Conservation (phyloP, 1,140 invertebrate genomes). For the Portunus trituberculatus region DNA sequence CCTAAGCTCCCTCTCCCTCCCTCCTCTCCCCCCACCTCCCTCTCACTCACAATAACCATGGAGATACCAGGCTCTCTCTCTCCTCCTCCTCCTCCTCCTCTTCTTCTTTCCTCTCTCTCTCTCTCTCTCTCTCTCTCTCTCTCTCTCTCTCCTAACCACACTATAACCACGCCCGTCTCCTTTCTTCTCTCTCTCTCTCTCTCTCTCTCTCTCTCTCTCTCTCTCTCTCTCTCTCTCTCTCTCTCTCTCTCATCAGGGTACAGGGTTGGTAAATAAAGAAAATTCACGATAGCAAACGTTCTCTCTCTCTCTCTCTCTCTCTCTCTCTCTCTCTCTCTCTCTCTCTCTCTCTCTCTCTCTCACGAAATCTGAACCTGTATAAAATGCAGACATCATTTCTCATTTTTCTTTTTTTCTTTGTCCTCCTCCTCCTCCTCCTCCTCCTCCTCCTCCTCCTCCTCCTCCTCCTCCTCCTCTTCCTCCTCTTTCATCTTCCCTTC, state of each 20-base stretch:
- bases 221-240: too few relatives aligned
- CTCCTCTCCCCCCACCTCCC: slow-evolving; percentile 22
- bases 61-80: not conserved
- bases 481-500: not conserved
- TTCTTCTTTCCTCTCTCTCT: not conserved
- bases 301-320: not conserved
- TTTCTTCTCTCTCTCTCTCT: not conserved
- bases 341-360: slow-evolving; percentile 28
- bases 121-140: not conserved
- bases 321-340: too few relatives aligned
- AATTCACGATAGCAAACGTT: not conserved
- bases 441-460: not conserved
- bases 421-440: not conserved
- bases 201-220: slow-evolving; percentile 5
- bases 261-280: not conserved
- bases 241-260: not conserved
- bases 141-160: not conserved
- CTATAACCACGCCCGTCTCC: not conserved
- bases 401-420: too few relatives aligned
- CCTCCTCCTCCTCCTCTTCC: not conserved
- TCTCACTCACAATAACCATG: slow-evolving; percentile 9
- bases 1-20: slow-evolving; percentile 1
- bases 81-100: not conserved
- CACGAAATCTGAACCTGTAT: too few relatives aligned
- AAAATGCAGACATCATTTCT: too few relatives aligned